phyloP scores from a whole-genome alignment of 1,140 invertebrate species.

The Drosophila seguyi region DNA sequence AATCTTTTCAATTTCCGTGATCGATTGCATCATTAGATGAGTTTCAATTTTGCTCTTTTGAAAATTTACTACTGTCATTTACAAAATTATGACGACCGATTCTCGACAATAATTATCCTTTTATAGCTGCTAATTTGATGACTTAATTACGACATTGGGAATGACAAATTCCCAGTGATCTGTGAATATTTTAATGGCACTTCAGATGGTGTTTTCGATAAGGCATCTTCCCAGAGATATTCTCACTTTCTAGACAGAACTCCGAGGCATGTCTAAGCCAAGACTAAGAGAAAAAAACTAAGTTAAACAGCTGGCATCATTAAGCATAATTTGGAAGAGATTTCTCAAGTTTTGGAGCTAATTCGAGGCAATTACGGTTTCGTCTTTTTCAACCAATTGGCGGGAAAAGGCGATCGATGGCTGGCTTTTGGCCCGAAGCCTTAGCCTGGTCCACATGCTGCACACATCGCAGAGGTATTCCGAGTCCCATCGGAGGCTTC shows the following conservation, averaged over 20 bases:
- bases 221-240: slow-evolving; percentile 5
- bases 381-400: slow-evolving; percentile 77
- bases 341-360: slow-evolving; percentile 74
- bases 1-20: slow-evolving; percentile 22
- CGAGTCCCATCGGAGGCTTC: slow-evolving; percentile 55
- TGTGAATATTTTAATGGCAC: slow-evolving; percentile 35
- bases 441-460: slow-evolving; percentile 41
- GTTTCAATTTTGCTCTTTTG: slow-evolving; percentile 14
- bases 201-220: slow-evolving; percentile 1
- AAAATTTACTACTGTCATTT: slow-evolving; percentile 24
- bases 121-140: slow-evolving; percentile 36
- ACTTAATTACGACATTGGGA: slow-evolving; percentile 40
- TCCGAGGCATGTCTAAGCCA: slow-evolving; percentile 9
- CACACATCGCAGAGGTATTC: slow-evolving; percentile 9
- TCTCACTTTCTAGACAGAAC: slow-evolving; percentile 54
- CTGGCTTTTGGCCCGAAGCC: slow-evolving; percentile 67
- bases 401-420: slow-evolving; percentile 60
- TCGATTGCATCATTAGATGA: slow-evolving; percentile 36
- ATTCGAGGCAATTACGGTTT: slow-evolving; percentile 75
- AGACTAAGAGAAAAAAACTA: slow-evolving; percentile 9
- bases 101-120: slow-evolving; percentile 42
- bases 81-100: slow-evolving; percentile 19
- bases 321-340: slow-evolving; percentile 78
- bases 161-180: slow-evolving; percentile 42
- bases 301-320: slow-evolving; percentile 58